These are phyloP conservation scores for Semnornis frantzii DNA, from an alignment of 2,113 vertebrate species.

Conservation along the genomic window DNA sequence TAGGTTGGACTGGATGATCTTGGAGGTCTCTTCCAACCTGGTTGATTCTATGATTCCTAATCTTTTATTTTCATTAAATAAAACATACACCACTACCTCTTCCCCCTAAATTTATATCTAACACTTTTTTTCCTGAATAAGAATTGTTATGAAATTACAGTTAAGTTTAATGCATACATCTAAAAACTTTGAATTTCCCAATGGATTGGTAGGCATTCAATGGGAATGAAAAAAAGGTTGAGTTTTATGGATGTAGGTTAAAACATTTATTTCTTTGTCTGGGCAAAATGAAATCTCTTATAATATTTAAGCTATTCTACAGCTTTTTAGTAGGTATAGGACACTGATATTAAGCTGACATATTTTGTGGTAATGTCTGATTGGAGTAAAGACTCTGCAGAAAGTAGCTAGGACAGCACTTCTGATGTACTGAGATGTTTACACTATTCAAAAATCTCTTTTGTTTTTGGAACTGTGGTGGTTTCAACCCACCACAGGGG, in stretches of 20 bases:
- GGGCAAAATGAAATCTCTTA: background rate
- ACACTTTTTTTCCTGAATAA: background rate
- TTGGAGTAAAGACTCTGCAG: background rate
- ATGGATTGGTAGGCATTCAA: background rate
- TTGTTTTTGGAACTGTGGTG: background rate
- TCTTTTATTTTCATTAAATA: background rate
- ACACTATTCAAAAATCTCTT: background rate
- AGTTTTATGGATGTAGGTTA: background rate
- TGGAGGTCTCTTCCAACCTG: too few species aligned
- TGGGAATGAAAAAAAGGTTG: background rate
- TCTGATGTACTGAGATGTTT: background rate
- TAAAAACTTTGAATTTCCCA: background rate
- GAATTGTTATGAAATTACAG: background rate
- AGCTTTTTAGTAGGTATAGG: background rate
- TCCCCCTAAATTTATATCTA: background rate
- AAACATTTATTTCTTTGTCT: background rate
- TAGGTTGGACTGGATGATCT: too few species aligned
- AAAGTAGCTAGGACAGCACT: background rate
- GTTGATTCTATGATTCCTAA: background rate
- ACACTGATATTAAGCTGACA: background rate
- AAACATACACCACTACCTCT: background rate
- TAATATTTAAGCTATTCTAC: background rate
- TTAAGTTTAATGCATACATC: background rate
- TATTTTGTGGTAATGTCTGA: background rate
- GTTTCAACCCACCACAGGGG: too few species aligned